Conservation (phyloP, 2,113 vertebrate genomes). For the Indicator indicator region DNA sequence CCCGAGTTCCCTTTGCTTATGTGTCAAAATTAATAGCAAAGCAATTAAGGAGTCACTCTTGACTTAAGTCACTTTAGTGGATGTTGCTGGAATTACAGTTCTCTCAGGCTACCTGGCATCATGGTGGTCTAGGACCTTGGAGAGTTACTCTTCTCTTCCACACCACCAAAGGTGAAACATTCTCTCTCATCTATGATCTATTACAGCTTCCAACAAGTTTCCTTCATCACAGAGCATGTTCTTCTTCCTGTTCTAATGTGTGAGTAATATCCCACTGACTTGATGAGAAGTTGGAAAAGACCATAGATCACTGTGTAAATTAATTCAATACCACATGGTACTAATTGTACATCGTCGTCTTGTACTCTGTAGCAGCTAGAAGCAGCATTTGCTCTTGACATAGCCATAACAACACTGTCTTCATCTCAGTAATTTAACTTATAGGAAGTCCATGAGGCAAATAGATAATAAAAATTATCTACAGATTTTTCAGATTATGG, state of each 20-base stretch:
- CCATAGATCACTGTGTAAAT: not conserved
- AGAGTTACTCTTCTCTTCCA: not conserved
- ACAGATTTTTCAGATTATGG: not conserved
- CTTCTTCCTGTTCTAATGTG: not conserved
- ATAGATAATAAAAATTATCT: not conserved
- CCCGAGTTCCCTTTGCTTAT: not conserved
- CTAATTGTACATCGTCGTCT: not conserved
- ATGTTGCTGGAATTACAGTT: not conserved
- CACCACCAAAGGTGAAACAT: accelerated
- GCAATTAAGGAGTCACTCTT: not conserved
- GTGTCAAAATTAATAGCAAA: not conserved
- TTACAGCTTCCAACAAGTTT: not conserved
- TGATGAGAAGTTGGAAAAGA: not conserved
- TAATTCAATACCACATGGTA: not conserved
- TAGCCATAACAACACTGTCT: not conserved
- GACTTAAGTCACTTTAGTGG: not conserved
- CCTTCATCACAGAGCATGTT: not conserved
- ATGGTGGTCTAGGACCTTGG: not conserved
- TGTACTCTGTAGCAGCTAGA: not conserved
- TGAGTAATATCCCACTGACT: not conserved
- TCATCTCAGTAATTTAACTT: not conserved
- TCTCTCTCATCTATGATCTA: not conserved
- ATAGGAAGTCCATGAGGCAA: not conserved
- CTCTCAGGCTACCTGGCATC: not conserved
- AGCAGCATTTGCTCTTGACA: slow-evolving; percentile 9